Evolutionary conservation across 2,888 invertebrate species (phyloP).

Genomic region (Anarsia innoxiella): DNA sequence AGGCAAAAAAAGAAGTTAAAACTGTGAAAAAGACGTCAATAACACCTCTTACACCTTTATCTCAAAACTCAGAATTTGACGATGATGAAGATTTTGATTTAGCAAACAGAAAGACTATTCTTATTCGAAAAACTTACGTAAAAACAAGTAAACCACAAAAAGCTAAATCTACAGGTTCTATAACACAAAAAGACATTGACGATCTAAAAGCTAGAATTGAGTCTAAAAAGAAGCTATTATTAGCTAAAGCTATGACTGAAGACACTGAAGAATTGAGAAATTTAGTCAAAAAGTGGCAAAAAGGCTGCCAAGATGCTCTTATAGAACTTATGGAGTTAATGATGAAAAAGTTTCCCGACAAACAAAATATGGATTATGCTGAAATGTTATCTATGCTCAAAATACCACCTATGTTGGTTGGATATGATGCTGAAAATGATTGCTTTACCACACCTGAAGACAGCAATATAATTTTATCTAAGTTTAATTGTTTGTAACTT

Average conservation of each 20-base stretch:
- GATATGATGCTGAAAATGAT: slow-evolving; percentile 68
- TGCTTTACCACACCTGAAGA: slow-evolving; percentile 58
- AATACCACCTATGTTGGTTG: slow-evolving; percentile 61
- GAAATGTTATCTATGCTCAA: slow-evolving; percentile 64
- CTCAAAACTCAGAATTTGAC: slow-evolving; percentile 31
- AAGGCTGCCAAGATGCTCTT: slow-evolving; percentile 69
- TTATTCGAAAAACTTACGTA: slow-evolving; percentile 50
- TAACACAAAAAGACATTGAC: slow-evolving; percentile 60
- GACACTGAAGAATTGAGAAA: slow-evolving; percentile 63
- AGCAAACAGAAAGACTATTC: slow-evolving; percentile 47
- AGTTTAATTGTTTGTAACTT: no score
- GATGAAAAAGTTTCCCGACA: slow-evolving; percentile 52
- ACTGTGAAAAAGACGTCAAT: not conserved
- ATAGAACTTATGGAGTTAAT: slow-evolving; percentile 63
- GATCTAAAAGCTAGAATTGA: slow-evolving; percentile 54
- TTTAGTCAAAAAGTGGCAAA: slow-evolving; percentile 71
- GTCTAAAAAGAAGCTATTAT: slow-evolving; percentile 51
- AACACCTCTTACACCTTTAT: not conserved
- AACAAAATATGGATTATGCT: slow-evolving; percentile 56
- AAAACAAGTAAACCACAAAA: slow-evolving; percentile 48
- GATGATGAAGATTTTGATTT: slow-evolving; percentile 55
- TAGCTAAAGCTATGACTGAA: slow-evolving; percentile 48
- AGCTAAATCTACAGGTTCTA: slow-evolving; percentile 63
- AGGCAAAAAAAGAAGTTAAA: slow-evolving; percentile 11
- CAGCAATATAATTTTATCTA: slow-evolving; percentile 42